These are phyloP conservation scores for Rhorus exstirpatorius DNA, from an alignment of 2,888 invertebrate genomes.

Conservation along the genomic window DNA sequence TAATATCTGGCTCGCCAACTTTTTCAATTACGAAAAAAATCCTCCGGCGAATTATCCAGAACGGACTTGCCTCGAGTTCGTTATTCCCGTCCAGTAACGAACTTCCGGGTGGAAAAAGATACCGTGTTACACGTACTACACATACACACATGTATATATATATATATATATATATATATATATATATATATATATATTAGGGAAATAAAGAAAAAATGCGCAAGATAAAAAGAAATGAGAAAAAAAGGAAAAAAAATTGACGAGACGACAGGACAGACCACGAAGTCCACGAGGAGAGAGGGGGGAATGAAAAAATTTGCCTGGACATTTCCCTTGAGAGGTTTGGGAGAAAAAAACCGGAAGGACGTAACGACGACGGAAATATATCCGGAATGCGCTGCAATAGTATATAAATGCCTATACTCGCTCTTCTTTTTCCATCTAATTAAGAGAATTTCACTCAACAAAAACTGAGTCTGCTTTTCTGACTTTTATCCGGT, in stretches of 20 bases:
- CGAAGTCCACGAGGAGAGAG: neutral
- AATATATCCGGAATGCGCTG: constrained; percentile 37
- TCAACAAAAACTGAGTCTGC: constrained; percentile 1
- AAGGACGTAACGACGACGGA: constrained; percentile 26
- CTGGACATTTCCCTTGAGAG: constrained; percentile 24
- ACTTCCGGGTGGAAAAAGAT: constrained; percentile 33
- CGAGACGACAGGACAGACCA: no score
- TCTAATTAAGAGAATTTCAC: neutral
- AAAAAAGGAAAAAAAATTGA: neutral
- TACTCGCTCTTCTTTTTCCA: neutral
- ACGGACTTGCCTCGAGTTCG: neutral
- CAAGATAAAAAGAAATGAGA: constrained; percentile 3
- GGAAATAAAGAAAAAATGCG: neutral
- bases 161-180: neutral
- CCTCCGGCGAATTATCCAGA: constrained; percentile 35
- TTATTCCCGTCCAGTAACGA: constrained; percentile 53
- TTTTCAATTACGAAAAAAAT: constrained; percentile 54
- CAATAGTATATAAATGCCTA: neutral
- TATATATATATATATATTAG: neutral
- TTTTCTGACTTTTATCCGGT: neutral
- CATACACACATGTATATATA: no score
- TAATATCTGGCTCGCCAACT: constrained; percentile 35
- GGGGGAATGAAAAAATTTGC: constrained; percentile 17
- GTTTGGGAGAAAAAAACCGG: constrained; percentile 19
- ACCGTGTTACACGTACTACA: neutral